Evolutionary conservation across 1,140 invertebrate species (phyloP).

Genomic region (Diachasma alloeum): DNA sequence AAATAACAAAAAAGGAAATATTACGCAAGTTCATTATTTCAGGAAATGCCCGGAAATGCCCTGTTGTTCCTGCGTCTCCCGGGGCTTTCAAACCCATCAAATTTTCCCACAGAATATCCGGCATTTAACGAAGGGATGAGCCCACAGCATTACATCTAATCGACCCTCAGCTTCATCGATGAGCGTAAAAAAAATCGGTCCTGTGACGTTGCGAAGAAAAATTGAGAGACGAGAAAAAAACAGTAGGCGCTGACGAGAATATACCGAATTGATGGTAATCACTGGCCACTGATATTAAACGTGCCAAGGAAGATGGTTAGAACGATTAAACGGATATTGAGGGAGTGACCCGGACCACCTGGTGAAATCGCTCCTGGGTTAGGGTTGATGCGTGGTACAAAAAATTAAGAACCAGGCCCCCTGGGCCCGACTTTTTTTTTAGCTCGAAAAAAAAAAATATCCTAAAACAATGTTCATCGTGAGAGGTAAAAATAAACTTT

Average conservation of each 20-base stretch:
- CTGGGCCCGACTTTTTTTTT: not conserved
- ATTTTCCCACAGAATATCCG: constrained; percentile 4
- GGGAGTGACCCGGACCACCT: constrained; percentile 28
- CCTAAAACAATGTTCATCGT: not conserved
- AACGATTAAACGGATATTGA: constrained; percentile 29
- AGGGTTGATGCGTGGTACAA: constrained; percentile 20
- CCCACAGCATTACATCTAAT: not conserved
- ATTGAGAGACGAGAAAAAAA: not conserved
- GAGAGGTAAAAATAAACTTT: not conserved
- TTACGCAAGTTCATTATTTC: not conserved
- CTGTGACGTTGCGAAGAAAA: not conserved
- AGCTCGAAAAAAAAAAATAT: not conserved
- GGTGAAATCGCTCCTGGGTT: constrained; percentile 24
- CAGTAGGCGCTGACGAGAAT: not conserved
- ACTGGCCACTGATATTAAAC: constrained; percentile 29
- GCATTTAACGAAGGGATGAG: not conserved
- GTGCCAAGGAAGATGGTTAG: constrained; percentile 25
- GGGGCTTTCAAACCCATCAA: not conserved
- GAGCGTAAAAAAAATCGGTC: not conserved
- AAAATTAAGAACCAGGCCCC: constrained; percentile 25
- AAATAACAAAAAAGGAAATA: too few relatives aligned
- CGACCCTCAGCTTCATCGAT: not conserved
- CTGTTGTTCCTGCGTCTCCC: not conserved
- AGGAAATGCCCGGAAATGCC: not conserved
- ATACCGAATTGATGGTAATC: constrained; percentile 25